phyloP scores from a whole-genome alignment of 2,888 invertebrate species.

The Eristalis arbustorum region DNA sequence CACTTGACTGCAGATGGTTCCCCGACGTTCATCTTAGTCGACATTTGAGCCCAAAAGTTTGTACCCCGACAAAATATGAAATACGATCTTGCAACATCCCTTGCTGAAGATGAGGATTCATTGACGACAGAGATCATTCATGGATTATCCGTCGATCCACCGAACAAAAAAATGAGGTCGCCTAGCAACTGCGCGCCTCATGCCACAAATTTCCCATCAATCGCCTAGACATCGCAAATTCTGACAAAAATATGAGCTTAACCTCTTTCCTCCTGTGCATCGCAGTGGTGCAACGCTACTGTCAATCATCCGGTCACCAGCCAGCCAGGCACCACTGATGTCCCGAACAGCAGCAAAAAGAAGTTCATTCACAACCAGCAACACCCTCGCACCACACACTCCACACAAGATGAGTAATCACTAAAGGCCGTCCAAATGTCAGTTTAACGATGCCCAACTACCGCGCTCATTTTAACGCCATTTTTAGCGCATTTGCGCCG shows the following conservation, averaged over 20 bases:
- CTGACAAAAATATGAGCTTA: background rate
- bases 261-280: background rate
- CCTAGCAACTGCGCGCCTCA: no score
- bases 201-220: no score
- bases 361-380: background rate
- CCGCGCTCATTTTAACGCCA: conserved; percentile 15
- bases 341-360: background rate
- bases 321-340: background rate
- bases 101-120: no score
- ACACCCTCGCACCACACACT: background rate
- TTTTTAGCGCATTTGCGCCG: conserved; percentile 23
- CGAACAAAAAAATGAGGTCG: no score
- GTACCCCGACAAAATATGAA: no score
- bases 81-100: no score
- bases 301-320: background rate
- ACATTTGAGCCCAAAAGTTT: no score
- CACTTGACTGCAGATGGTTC: no score
- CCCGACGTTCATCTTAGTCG: no score
- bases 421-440: conserved; percentile 35
- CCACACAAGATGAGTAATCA: conserved; percentile 12
- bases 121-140: no score
- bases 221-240: background rate
- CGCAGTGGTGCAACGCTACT: background rate
- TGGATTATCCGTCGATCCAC: no score
- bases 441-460: conserved; percentile 24